These are phyloP conservation scores for Gorsachius goisagi DNA, from an alignment of 2,113 vertebrate species.

Conservation along the genomic window DNA sequence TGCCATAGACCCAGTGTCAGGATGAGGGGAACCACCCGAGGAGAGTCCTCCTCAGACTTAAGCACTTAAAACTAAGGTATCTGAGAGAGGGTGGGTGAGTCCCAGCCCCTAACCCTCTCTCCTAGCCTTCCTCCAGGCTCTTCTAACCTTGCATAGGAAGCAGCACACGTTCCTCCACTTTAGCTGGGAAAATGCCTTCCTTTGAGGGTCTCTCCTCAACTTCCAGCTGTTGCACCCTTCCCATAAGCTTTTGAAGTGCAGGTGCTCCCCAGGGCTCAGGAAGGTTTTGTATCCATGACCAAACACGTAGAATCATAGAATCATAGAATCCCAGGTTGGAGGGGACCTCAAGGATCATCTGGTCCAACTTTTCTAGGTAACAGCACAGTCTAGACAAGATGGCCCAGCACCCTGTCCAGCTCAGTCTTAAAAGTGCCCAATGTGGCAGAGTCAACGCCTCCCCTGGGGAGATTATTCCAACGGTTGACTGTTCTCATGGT, in stretches of 20 bases:
- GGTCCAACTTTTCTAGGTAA: too few species aligned
- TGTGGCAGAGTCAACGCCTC: too few species aligned
- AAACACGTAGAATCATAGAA: neutral
- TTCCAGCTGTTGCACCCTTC: neutral
- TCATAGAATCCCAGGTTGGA: too few species aligned
- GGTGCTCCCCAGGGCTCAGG: neutral
- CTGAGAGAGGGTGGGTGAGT: neutral
- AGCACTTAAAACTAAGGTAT: neutral
- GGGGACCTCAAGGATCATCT: too few species aligned
- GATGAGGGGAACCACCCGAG: neutral
- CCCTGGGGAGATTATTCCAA: too few species aligned
- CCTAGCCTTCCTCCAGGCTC: neutral
- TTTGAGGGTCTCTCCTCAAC: neutral
- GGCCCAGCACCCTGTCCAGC: too few species aligned
- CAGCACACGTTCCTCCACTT: neutral
- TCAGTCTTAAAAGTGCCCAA: too few species aligned
- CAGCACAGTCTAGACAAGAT: too few species aligned
- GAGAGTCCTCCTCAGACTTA: neutral
- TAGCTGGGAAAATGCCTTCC: neutral
- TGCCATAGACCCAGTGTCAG: neutral
- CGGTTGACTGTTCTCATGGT: too few species aligned
- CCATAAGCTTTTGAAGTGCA: neutral
- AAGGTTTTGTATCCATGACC: neutral
- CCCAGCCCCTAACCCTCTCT: neutral
- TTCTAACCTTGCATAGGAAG: neutral